Conservation (phyloP, 2,888 invertebrate genomes). For the Carterocephalus palaemon region DNA sequence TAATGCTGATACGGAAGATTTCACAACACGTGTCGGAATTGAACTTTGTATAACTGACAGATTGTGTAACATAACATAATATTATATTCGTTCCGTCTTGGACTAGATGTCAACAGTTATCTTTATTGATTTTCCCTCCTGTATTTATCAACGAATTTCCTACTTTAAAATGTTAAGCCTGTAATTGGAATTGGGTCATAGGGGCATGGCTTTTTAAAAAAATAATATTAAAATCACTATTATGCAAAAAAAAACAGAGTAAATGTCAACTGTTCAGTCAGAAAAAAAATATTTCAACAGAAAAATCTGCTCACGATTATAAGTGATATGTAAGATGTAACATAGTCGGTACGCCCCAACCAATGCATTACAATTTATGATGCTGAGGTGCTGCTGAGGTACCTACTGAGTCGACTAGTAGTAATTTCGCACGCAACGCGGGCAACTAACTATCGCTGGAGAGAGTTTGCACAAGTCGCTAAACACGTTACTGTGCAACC, state of each 20-base stretch:
- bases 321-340: too few species aligned
- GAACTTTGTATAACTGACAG: constrained; percentile 3
- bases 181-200: constrained; percentile 5
- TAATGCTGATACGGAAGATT: not conserved
- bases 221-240: too few species aligned
- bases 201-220: too few species aligned
- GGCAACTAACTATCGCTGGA: not conserved
- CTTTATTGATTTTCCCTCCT: constrained; percentile 12
- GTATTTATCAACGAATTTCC: constrained; percentile 15
- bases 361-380: too few species aligned
- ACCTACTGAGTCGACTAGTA: too few species aligned
- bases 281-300: too few species aligned
- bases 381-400: too few species aligned
- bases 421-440: constrained; percentile 5
- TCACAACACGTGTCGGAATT: constrained; percentile 5
- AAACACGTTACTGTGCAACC: constrained; percentile 2
- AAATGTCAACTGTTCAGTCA: too few species aligned
- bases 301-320: too few species aligned
- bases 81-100: constrained; percentile 9
- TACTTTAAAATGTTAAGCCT: too few species aligned
- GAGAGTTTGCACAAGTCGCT: constrained; percentile 11
- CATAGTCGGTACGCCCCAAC: too few species aligned
- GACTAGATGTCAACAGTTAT: constrained; percentile 15
- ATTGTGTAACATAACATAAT: constrained; percentile 13
- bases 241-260: too few species aligned